phyloP scores from a whole-genome alignment of 2,888 invertebrate species.

The Polylopha cassiicola region DNA sequence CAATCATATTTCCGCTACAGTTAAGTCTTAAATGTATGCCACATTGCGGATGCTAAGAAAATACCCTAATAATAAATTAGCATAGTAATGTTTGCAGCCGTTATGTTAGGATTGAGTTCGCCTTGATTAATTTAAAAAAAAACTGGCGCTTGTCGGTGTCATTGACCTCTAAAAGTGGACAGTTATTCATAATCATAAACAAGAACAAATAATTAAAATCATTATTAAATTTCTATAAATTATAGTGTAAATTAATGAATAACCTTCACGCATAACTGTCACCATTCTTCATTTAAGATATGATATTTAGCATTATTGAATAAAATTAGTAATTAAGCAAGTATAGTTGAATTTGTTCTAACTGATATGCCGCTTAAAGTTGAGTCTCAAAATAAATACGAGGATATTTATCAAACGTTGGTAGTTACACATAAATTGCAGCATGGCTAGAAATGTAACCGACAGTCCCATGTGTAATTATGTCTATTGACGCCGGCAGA shows the following conservation, averaged over 20 bases:
- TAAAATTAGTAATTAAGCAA: too few relatives aligned
- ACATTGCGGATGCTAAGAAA: constrained; percentile 71
- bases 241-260: constrained; percentile 4
- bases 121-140: constrained; percentile 66
- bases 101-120: constrained; percentile 69
- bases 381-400: too few relatives aligned
- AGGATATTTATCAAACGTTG: too few relatives aligned
- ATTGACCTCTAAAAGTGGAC: constrained; percentile 47
- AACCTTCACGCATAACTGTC: constrained; percentile 2
- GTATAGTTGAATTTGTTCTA: too few relatives aligned
- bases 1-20: constrained; percentile 75
- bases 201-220: constrained; percentile 21
- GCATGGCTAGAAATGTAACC: too few relatives aligned
- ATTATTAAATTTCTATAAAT: constrained; percentile 18
- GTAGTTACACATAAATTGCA: too few relatives aligned
- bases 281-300: too few relatives aligned
- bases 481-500: too few relatives aligned
- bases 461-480: too few relatives aligned
- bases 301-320: constrained; percentile 11
- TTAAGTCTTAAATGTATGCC: constrained; percentile 73
- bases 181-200: constrained; percentile 11
- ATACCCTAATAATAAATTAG: constrained; percentile 74
- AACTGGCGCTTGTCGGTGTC: constrained; percentile 55
- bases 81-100: constrained; percentile 71
- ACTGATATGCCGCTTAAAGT: too few relatives aligned